Evolutionary conservation across 2,113 vertebrate genomes (phyloP).

Genomic region (Edolisoma coerulescens): DNA sequence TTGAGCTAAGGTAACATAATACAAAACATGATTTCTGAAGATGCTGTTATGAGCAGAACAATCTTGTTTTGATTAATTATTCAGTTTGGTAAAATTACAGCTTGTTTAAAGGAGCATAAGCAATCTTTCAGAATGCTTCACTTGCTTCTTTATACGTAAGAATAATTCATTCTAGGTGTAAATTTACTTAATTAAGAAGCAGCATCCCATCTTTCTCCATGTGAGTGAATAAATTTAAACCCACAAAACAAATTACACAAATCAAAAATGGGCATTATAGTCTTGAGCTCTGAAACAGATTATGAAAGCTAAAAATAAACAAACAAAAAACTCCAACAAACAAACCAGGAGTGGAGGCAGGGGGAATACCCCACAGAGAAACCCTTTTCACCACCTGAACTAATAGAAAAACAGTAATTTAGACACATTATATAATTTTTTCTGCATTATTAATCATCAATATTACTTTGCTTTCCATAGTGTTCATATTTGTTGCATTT

Average conservation of each 20-base stretch:
- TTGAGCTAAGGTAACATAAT: background rate
- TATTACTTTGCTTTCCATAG: background rate
- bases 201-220: background rate
- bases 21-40: background rate
- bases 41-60: background rate
- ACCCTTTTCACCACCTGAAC: background rate
- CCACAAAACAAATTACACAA: background rate
- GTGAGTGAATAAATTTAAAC: conserved; percentile 5
- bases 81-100: conserved; percentile 36
- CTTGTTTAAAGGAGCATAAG: conserved; percentile 18
- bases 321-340: background rate
- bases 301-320: background rate
- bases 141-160: conserved; percentile 3
- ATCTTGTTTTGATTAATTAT: conserved; percentile 44
- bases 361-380: background rate
- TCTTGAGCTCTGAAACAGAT: background rate
- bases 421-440: background rate
- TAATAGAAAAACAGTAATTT: background rate
- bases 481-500: background rate
- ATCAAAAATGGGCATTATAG: background rate
- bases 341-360: background rate
- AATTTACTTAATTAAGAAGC: conserved; percentile 30
- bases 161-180: conserved; percentile 34
- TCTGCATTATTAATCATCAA: background rate
- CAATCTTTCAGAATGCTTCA: conserved; percentile 35